phyloP scores from a whole-genome alignment of 2,797 vertebrate genomes.

The Sebastes trivittatus region DNA sequence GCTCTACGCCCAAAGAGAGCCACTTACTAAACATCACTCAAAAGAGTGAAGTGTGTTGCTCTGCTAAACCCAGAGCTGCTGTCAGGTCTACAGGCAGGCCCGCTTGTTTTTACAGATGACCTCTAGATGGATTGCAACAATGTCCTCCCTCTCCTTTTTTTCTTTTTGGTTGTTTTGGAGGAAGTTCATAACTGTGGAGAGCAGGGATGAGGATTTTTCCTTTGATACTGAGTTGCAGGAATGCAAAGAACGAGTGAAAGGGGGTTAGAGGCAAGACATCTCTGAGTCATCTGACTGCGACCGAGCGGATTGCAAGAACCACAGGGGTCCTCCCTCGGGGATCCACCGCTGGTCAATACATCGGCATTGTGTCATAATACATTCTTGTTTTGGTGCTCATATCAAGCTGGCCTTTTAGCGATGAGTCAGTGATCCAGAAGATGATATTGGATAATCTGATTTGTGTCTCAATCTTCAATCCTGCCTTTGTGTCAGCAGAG shows the following conservation, averaged over 20 bases:
- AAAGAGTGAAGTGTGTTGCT: slow-evolving; percentile 39
- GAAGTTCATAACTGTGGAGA: slow-evolving; percentile 3
- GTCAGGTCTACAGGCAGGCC: slow-evolving; percentile 15
- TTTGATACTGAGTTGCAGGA: slow-evolving; percentile 19
- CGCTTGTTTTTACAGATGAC: not conserved
- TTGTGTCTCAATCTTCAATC: slow-evolving; percentile 53
- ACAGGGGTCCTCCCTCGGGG: slow-evolving; percentile 36
- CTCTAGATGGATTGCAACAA: slow-evolving; percentile 22
- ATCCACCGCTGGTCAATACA: slow-evolving; percentile 61
- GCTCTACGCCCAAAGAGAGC: slow-evolving; percentile 50
- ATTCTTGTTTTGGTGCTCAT: slow-evolving; percentile 57
- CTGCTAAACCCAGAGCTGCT: slow-evolving; percentile 38
- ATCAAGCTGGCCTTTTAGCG: slow-evolving; percentile 67
- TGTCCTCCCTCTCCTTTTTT: slow-evolving; percentile 2
- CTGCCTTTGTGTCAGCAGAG: slow-evolving; percentile 15
- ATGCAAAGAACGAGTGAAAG: slow-evolving; percentile 18
- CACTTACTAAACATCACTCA: slow-evolving; percentile 59
- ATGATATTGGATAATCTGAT: slow-evolving; percentile 53
- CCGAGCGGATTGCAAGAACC: slow-evolving; percentile 24
- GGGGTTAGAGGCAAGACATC: not conserved
- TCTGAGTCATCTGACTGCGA: slow-evolving; percentile 37
- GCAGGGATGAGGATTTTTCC: not conserved
- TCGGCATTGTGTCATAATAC: slow-evolving; percentile 66
- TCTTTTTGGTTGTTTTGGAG: not conserved
- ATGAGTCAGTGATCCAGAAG: slow-evolving; percentile 67